Conservation (phyloP, 2,797 vertebrate species). For the Mustela erminea region DNA sequence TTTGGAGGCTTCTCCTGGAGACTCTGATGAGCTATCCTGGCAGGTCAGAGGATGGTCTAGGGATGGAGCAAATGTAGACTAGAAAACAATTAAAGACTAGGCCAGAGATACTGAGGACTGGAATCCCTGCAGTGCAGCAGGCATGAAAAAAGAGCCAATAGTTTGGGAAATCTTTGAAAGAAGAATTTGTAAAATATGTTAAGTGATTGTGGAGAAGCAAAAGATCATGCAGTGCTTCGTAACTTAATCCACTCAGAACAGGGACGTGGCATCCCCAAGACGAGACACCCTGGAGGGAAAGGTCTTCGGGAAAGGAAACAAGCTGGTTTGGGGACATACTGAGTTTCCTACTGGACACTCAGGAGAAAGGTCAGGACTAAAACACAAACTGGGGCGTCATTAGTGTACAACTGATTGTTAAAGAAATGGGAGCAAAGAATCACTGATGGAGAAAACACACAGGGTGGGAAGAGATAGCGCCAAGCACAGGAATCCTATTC, state of each 20-base stretch:
- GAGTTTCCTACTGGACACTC: constrained; percentile 19
- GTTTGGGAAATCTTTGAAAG: background rate
- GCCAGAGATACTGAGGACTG: background rate
- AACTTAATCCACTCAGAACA: background rate
- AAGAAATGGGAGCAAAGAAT: constrained; percentile 3
- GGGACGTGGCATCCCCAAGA: background rate
- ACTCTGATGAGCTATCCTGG: background rate
- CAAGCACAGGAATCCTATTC: background rate
- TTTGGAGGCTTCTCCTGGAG: background rate
- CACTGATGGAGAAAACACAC: background rate
- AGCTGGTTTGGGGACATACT: background rate
- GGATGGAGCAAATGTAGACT: background rate
- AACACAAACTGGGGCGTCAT: constrained; percentile 31
- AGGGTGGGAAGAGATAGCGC: background rate
- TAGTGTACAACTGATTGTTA: background rate
- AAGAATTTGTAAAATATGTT: background rate
- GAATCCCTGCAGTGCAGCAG: background rate
- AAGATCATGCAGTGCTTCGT: background rate
- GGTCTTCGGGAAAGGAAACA: background rate
- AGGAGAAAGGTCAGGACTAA: background rate
- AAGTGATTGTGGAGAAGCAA: background rate
- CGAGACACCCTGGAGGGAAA: background rate
- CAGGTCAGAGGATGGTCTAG: background rate
- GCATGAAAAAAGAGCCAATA: background rate
- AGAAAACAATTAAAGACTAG: background rate